phyloP scores from a whole-genome alignment of 2,888 invertebrate genomes.

The Leuctra nigra region DNA sequence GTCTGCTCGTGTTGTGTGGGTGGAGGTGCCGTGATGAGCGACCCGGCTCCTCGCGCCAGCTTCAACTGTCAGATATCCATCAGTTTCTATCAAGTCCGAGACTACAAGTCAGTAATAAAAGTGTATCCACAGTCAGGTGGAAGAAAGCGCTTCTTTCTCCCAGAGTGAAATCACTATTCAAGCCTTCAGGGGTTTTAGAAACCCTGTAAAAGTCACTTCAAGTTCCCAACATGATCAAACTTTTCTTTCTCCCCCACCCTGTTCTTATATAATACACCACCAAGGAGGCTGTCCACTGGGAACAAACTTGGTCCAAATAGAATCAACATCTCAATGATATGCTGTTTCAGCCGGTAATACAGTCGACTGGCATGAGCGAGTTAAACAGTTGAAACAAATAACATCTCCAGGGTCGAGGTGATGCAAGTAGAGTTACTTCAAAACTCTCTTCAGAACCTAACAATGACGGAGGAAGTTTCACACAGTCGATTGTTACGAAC shows the following conservation, averaged over 20 bases:
- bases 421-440: conserved; percentile 1
- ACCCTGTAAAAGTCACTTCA: conserved; percentile 13
- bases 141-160: not conserved
- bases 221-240: conserved; percentile 21
- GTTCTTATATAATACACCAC: conserved; percentile 13
- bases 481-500: conserved; percentile 15
- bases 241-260: conserved; percentile 21
- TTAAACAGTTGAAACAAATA: conserved; percentile 6
- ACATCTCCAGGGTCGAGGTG: not conserved
- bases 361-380: not conserved
- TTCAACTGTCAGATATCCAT: too few relatives aligned
- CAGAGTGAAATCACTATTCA: conserved; percentile 10
- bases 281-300: conserved; percentile 4
- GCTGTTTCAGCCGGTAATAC: too few relatives aligned
- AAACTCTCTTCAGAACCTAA: conserved; percentile 5
- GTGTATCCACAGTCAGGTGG: not conserved
- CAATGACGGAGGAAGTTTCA: conserved; percentile 9
- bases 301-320: conserved; percentile 15
- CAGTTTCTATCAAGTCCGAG: too few relatives aligned
- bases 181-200: conserved; percentile 7
- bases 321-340: conserved; percentile 16
- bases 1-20: too few relatives aligned
- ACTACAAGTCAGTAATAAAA: too few relatives aligned
- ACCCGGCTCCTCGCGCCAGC: too few relatives aligned
- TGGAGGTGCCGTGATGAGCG: too few relatives aligned